Base-by-base conservation (phyloP, 2,888 invertebrate genomes). In the Psylliodes chrysocephalus region DNA sequence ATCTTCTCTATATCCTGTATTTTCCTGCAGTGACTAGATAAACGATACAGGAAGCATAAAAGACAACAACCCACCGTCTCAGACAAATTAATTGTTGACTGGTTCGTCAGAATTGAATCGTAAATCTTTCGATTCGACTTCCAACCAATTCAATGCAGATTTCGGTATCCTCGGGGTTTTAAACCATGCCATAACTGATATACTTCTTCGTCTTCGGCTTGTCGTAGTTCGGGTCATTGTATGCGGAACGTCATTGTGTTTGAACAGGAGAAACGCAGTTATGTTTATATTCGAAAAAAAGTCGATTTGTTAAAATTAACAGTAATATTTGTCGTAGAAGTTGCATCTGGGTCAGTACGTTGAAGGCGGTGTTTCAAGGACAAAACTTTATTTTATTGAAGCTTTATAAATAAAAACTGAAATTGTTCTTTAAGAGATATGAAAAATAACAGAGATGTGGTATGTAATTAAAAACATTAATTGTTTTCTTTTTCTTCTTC, bases 1-100 rank as follows among this genome's bases (percentile, higher is more conserved):
- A n/a, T n/a, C n/a, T n/a, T n/a, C n/a, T n/a, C n/a, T n/a, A n/a
- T n/a, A n/a, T n/a, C n/a, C n/a, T n/a, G n/a, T n/a, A n/a, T n/a
- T n/a, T n/a, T n/a, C n/a, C n/a, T n/a, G n/a, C n/a, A 51, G 63
- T 67, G 67, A 69, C 67, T 51, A 51, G 52, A n/a, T n/a, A 18
- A 19, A 52, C 33, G 69, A 73, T 75, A 73, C 78, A 78, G 78
- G 78, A 79, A 79, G 74, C 75, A 73, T 69, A 76, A 78, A 78
- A 79, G 6, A 2, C 3, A 22, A 79, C 79, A 78, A 77, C 78
- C 68, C 70, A 72, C 66, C 73, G 73, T 68, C 67, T 71, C 68
- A 72, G 78, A 78, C 78, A 79, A 80, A 80, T 79, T 80, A 80
- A 80, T 79, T 78, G 80, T 76, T 77, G 77, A 77, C 76, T 75